Evolutionary conservation across 2,113 vertebrate genomes (phyloP).

Genomic region (Hemiscyllium ocellatum): DNA sequence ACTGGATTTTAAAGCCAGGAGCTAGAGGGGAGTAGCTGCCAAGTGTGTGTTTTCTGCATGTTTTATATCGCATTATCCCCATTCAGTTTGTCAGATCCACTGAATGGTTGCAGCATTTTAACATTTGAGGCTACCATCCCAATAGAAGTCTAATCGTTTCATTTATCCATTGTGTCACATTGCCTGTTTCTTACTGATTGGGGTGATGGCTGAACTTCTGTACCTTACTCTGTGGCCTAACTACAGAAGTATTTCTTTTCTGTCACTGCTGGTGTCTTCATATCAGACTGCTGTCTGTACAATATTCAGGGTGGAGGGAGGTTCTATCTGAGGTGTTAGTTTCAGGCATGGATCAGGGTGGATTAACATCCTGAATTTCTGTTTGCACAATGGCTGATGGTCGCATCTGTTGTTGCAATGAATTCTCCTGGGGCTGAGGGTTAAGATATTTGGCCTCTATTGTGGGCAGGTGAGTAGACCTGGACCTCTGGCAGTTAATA

Average conservation of each 20-base stretch:
- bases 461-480: neutral
- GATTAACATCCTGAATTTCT: neutral
- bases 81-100: neutral
- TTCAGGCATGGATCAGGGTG: neutral
- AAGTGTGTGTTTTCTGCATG: neutral
- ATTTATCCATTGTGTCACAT: neutral
- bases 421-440: neutral
- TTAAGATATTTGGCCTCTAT: neutral
- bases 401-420: neutral
- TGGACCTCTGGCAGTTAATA: neutral
- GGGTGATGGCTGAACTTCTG: neutral
- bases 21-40: neutral
- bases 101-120: neutral
- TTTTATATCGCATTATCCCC: neutral
- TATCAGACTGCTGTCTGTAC: neutral
- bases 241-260: neutral
- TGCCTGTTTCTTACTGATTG: neutral
- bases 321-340: neutral
- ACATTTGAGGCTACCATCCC: neutral
- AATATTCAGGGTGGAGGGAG: too few relatives aligned
- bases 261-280: neutral
- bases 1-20: neutral
- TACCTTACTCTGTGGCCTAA: neutral
- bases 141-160: neutral
- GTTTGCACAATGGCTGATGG: neutral